phyloP scores from a whole-genome alignment of 1,140 invertebrate genomes.

The Caerostris extrusa region DNA sequence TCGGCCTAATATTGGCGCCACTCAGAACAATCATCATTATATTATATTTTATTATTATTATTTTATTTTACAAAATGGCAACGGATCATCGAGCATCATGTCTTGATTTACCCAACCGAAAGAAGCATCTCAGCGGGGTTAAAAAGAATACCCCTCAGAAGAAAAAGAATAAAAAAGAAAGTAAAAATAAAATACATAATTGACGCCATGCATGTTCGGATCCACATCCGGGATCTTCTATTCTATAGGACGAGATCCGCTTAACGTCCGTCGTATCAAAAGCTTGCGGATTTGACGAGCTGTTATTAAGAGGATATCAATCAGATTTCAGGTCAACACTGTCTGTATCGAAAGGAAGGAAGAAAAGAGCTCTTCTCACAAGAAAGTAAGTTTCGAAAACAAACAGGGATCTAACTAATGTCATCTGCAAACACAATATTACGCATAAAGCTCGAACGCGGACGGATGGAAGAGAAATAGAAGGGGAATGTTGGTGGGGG shows the following conservation, averaged over 20 bases:
- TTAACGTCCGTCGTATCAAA: constrained; percentile 71
- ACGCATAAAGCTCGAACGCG: constrained; percentile 42
- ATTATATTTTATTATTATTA: not conserved
- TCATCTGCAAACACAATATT: constrained; percentile 76
- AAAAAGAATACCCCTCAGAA: constrained; percentile 17
- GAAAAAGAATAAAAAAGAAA: constrained; percentile 22
- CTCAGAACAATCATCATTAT: constrained; percentile 12
- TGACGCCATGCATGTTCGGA: constrained; percentile 53
- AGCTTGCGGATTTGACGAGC: constrained; percentile 59
- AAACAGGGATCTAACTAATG: constrained; percentile 77
- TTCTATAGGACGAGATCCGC: constrained; percentile 65
- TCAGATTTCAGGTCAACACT: constrained; percentile 65
- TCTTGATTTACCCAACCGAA: constrained; percentile 37
- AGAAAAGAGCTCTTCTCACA: constrained; percentile 44
- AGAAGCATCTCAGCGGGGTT: not conserved
- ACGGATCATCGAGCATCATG: constrained; percentile 48
- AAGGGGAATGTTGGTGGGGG: not conserved
- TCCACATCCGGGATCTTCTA: constrained; percentile 66
- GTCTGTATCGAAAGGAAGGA: not conserved
- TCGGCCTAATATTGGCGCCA: constrained; percentile 27
- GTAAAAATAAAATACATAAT: constrained; percentile 49
- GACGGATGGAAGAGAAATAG: not conserved
- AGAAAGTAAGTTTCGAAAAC: constrained; percentile 76
- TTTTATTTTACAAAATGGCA: constrained; percentile 38
- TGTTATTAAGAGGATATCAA: constrained; percentile 75